Conservation (phyloP, 2,888 invertebrate genomes). For the Tortricodes alternella region DNA sequence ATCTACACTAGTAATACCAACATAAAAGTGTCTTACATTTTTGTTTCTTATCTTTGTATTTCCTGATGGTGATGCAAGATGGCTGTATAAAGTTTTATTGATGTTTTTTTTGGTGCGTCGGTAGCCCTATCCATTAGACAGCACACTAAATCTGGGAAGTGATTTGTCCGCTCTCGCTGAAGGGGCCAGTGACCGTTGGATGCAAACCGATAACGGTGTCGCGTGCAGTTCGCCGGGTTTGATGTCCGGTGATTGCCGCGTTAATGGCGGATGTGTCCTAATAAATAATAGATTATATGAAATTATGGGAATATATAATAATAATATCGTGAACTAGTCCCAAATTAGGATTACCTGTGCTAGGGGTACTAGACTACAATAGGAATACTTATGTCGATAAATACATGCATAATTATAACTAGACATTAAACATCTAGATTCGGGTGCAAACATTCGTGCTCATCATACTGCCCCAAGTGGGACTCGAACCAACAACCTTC, state of each 20-base stretch:
- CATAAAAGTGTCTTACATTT: background rate
- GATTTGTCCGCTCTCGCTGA: slow-evolving; percentile 65
- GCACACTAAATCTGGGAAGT: slow-evolving; percentile 62
- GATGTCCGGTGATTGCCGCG: slow-evolving; percentile 55
- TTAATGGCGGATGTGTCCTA: slow-evolving; percentile 23
- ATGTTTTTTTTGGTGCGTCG: slow-evolving; percentile 8
- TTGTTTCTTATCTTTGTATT: background rate
- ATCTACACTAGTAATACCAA: background rate
- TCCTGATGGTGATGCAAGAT: background rate
- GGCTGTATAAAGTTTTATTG: background rate
- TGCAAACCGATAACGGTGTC: slow-evolving; percentile 57
- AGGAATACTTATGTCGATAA: too few species aligned
- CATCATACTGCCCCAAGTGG: too few species aligned
- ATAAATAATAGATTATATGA: background rate
- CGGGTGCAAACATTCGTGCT: too few species aligned
- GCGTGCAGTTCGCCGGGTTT: slow-evolving; percentile 52
- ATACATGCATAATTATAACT: too few species aligned
- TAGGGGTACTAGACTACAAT: too few species aligned
- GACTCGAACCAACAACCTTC: too few species aligned
- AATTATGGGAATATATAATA: background rate
- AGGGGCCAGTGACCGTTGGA: slow-evolving; percentile 65
- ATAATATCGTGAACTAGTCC: background rate
- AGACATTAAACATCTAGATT: too few species aligned
- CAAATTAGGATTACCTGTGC: too few species aligned
- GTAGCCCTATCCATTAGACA: slow-evolving; percentile 54